phyloP scores from a whole-genome alignment of 2,113 vertebrate genomes.

The Psittacus erithacus region DNA sequence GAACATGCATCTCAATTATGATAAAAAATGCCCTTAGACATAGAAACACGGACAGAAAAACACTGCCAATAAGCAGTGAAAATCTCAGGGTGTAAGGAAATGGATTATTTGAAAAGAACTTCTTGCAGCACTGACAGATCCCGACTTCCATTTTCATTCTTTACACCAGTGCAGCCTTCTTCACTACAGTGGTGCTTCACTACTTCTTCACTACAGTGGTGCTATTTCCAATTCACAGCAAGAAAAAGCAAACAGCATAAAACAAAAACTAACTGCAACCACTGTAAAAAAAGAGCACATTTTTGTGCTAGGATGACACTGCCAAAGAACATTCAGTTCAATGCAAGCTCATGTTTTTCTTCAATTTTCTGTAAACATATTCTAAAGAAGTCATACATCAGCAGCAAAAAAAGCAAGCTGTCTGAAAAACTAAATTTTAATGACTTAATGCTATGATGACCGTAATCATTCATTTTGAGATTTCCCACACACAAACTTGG shows the following conservation, averaged over 20 bases:
- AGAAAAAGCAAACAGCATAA: neutral
- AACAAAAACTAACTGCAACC: neutral
- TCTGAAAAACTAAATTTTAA: neutral
- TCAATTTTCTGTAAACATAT: neutral
- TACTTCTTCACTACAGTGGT: neutral
- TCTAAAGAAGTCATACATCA: neutral
- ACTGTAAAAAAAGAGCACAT: neutral
- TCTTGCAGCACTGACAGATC: neutral
- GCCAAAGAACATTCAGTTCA: neutral
- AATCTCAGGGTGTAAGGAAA: slow-evolving; percentile 13
- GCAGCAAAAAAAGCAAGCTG: neutral
- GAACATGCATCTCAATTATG: neutral
- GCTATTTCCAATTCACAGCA: neutral
- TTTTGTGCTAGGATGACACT: neutral
- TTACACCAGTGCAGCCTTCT: neutral
- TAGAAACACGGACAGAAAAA: neutral
- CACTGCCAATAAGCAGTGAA: neutral
- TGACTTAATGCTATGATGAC: neutral
- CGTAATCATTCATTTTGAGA: neutral
- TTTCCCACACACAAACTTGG: neutral
- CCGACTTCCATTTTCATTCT: neutral
- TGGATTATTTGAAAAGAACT: neutral
- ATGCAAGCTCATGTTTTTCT: neutral
- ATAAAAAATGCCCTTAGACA: neutral
- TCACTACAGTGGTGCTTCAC: neutral